phyloP scores from a whole-genome alignment of 2,888 invertebrate genomes.

The Nezara viridula region DNA sequence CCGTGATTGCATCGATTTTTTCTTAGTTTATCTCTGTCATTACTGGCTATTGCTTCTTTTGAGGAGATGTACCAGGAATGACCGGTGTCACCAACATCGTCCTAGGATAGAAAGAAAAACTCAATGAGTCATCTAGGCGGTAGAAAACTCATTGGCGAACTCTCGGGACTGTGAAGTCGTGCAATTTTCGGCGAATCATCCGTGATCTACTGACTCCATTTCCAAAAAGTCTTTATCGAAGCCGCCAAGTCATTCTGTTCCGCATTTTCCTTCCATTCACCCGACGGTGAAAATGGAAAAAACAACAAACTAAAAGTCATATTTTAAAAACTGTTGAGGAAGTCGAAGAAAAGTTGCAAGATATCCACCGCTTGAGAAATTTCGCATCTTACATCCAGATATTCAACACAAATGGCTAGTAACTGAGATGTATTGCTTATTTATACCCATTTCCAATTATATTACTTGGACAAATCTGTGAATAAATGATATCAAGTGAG shows the following conservation, averaged over 20 bases:
- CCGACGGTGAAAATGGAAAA: background rate
- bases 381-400: background rate
- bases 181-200: background rate
- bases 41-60: constrained; percentile 22
- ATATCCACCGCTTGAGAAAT: background rate
- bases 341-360: background rate
- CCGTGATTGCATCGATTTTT: background rate
- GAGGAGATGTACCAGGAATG: background rate
- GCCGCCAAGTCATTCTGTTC: background rate
- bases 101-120: background rate
- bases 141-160: background rate
- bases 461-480: no score
- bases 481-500: no score
- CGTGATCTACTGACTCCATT: constrained; percentile 46
- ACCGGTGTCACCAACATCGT: background rate
- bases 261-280: background rate
- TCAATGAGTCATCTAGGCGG: background rate
- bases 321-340: background rate
- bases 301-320: background rate
- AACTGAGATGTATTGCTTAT: background rate
- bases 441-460: background rate
- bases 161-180: background rate
- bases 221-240: background rate
- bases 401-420: background rate
- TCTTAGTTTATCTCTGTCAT: background rate